Conservation (phyloP, 2,797 vertebrate species). For the Tachyglossus aculeatus region DNA sequence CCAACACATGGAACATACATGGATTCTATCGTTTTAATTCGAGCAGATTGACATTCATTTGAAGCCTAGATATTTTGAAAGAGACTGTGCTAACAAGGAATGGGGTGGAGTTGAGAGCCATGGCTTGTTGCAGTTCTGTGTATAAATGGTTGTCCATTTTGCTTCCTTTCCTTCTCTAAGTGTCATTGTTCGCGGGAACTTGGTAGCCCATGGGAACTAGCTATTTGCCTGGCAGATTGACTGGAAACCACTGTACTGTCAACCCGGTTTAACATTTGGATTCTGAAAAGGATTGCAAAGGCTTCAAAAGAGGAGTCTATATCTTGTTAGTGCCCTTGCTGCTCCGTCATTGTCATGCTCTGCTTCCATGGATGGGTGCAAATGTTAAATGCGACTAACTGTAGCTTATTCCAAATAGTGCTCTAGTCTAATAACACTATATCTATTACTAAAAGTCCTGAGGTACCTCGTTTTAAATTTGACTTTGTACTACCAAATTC, state of each 20-base stretch:
- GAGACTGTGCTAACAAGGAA: neutral
- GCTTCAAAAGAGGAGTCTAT: neutral
- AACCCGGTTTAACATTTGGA: neutral
- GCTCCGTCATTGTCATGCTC: neutral
- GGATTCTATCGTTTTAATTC: constrained; percentile 17
- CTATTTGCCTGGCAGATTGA: neutral
- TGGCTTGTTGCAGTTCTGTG: neutral
- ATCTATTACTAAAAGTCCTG: neutral
- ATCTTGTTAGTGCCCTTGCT: neutral
- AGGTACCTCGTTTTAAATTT: constrained; percentile 4
- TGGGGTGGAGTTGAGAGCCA: neutral
- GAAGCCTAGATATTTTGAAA: constrained; percentile 35
- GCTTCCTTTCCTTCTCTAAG: constrained; percentile 4
- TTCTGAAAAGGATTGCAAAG: neutral
- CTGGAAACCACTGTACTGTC: neutral
- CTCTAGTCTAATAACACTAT: neutral
- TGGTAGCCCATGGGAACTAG: neutral
- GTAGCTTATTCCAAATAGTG: neutral
- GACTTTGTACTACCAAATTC: neutral
- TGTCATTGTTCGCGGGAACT: constrained; percentile 4
- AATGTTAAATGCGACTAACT: neutral
- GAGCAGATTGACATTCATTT: constrained; percentile 36
- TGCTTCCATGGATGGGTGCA: neutral
- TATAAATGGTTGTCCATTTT: neutral
- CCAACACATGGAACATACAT: constrained; percentile 37